phyloP scores from a whole-genome alignment of 1,140 invertebrate genomes.

The Atta texana region DNA sequence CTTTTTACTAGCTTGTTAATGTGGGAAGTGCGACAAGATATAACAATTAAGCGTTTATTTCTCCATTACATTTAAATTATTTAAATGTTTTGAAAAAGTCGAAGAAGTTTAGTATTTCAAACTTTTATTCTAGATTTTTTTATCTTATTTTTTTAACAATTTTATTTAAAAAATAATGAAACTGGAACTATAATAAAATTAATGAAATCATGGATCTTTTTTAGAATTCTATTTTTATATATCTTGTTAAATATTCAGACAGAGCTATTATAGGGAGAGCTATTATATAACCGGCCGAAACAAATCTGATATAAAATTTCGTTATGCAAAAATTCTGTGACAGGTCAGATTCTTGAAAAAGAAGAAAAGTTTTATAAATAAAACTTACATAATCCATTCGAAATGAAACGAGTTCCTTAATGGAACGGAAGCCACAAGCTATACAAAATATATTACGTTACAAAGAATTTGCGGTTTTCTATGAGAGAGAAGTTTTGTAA shows the following conservation, averaged over 20 bases:
- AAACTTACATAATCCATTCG: slow-evolving; percentile 1
- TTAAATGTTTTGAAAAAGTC: not conserved
- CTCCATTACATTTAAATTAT: not conserved
- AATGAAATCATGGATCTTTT: not conserved
- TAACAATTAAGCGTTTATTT: not conserved
- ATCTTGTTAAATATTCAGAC: not conserved
- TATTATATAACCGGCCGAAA: not conserved
- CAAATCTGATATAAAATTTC: not conserved
- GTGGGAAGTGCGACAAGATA: not conserved
- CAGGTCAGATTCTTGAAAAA: not conserved
- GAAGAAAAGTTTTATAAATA: not conserved
- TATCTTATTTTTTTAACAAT: not conserved
- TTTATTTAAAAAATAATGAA: not conserved
- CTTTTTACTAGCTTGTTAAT: not conserved
- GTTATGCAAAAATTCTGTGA: not conserved
- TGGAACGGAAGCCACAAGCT: not conserved
- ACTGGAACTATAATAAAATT: not conserved
- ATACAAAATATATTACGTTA: not conserved
- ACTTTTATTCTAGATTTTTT: not conserved
- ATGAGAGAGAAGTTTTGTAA: not conserved
- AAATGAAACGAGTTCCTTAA: not conserved
- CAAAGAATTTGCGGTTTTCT: not conserved
- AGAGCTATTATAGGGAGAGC: too few species aligned
- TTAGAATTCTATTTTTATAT: not conserved
- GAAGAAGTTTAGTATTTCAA: not conserved